Evolutionary conservation across 2,113 vertebrate species (phyloP).

Genomic region (Actenoides lindsayi): DNA sequence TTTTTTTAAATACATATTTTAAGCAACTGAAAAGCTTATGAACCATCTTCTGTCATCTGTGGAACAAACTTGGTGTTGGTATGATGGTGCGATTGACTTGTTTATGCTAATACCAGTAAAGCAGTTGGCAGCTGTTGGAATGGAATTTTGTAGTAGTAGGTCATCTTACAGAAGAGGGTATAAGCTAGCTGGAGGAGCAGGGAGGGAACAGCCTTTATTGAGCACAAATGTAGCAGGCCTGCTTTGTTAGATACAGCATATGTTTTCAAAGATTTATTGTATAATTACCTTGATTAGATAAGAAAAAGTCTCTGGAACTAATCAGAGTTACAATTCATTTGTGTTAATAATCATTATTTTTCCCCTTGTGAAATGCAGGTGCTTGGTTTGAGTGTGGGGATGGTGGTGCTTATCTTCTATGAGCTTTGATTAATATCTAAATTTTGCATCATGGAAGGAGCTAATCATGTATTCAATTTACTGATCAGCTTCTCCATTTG

Average conservation of each 20-base stretch:
- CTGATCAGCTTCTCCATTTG: conserved; percentile 69
- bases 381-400: conserved; percentile 31
- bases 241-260: conserved; percentile 42
- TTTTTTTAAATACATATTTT: neutral
- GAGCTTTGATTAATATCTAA: conserved; percentile 68
- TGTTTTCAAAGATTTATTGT: conserved; percentile 43
- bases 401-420: conserved; percentile 37
- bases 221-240: neutral
- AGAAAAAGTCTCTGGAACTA: conserved; percentile 40
- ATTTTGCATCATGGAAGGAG: conserved; percentile 47
- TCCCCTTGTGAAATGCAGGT: conserved; percentile 52
- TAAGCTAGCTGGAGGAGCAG: neutral
- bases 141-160: neutral
- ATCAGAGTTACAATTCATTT: conserved; percentile 53
- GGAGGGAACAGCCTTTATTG: neutral
- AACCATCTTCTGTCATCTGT: neutral
- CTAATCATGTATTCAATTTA: conserved; percentile 70
- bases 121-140: neutral
- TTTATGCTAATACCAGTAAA: neutral
- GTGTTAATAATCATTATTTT: conserved; percentile 42
- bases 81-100: neutral
- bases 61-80: neutral
- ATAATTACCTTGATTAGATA: conserved; percentile 71
- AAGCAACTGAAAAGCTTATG: neutral
- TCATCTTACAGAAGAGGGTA: neutral